Percentiles rank a stretch among this genome's conserved stretches.
Conservation (phyloP, 2,797 vertebrate species). For the Xiphophorus birchmanni region DNA sequence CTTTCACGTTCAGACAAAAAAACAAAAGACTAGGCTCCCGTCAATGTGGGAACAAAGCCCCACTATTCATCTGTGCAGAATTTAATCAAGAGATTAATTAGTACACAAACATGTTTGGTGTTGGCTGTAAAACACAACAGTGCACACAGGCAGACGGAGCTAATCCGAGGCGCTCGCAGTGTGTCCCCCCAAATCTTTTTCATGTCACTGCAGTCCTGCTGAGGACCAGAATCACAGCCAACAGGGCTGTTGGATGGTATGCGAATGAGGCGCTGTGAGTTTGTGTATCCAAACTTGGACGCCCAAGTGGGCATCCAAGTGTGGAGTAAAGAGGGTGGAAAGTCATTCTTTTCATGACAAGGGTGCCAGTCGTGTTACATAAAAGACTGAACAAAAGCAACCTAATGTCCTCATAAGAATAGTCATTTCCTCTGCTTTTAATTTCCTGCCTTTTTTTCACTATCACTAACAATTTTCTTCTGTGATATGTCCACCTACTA, state of each 20-base stretch:
- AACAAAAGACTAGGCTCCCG: constrained; percentile 34
- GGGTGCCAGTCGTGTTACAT: constrained; percentile 44
- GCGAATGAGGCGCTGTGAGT: constrained; percentile 17
- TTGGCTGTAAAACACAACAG: constrained; percentile 50
- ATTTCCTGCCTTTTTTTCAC: constrained; percentile 59
- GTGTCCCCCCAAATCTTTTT: constrained; percentile 30
- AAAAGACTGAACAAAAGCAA: constrained; percentile 36
- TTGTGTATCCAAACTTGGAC: constrained; percentile 17
- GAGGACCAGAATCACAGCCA: constrained; percentile 40
- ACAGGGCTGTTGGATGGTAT: constrained; percentile 55
- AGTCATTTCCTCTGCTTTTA: constrained; percentile 39
- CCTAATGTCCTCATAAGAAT: constrained; percentile 19
- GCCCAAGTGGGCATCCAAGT: constrained; percentile 23
- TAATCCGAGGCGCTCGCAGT: constrained; percentile 57
- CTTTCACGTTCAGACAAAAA: constrained; percentile 31
- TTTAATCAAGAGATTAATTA: constrained; percentile 77
- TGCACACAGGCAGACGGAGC: constrained; percentile 32
- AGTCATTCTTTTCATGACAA: constrained; percentile 39
- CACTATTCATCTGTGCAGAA: constrained; percentile 56
- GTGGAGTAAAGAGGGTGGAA: constrained; percentile 33
- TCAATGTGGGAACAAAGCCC: constrained; percentile 50
- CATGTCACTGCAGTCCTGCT: constrained; percentile 50
- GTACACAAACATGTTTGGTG: constrained; percentile 62
- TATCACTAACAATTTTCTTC: constrained; percentile 38
- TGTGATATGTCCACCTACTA: constrained; percentile 33